Evolutionary conservation across 2,888 invertebrate species (phyloP).

Genomic region (Drosophila neonasuta): DNA sequence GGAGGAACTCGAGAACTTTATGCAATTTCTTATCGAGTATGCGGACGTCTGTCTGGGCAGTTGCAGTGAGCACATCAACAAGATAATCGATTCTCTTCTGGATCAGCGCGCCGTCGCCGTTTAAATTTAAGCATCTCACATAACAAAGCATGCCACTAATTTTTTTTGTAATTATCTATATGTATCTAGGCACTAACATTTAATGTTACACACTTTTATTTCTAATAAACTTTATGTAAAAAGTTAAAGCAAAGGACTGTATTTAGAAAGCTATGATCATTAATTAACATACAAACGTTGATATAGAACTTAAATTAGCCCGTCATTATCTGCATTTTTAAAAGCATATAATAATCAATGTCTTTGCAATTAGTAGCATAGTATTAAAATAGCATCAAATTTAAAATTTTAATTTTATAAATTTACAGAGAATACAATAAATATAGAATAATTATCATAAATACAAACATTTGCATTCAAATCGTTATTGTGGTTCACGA

Average conservation of each 20-base stretch:
- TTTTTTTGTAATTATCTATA: slow-evolving; percentile 18
- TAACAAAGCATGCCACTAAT: not conserved
- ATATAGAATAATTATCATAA: no score
- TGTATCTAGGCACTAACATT: slow-evolving; percentile 53
- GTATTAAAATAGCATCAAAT: no score
- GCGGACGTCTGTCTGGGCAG: slow-evolving; percentile 75
- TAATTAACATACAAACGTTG: not conserved
- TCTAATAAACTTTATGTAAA: slow-evolving; percentile 42
- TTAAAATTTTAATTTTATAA: no score
- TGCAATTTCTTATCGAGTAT: slow-evolving; percentile 75
- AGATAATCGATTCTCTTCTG: slow-evolving; percentile 70
- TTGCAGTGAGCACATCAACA: slow-evolving; percentile 75
- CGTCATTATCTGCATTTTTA: no score
- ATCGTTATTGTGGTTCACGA: no score
- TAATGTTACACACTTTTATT: slow-evolving; percentile 52
- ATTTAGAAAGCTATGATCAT: not conserved
- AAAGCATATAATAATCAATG: no score
- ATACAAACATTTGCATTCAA: no score
- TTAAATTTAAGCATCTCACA: slow-evolving; percentile 32
- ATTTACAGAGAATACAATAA: no score
- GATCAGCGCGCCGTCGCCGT: slow-evolving; percentile 61
- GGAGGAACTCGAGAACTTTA: slow-evolving; percentile 76
- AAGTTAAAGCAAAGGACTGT: slow-evolving; percentile 18
- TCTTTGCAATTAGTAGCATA: no score
- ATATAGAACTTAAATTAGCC: not conserved